Base-by-base conservation (phyloP, 2,888 invertebrate genomes). In the Drosophila basisetae region DNA sequence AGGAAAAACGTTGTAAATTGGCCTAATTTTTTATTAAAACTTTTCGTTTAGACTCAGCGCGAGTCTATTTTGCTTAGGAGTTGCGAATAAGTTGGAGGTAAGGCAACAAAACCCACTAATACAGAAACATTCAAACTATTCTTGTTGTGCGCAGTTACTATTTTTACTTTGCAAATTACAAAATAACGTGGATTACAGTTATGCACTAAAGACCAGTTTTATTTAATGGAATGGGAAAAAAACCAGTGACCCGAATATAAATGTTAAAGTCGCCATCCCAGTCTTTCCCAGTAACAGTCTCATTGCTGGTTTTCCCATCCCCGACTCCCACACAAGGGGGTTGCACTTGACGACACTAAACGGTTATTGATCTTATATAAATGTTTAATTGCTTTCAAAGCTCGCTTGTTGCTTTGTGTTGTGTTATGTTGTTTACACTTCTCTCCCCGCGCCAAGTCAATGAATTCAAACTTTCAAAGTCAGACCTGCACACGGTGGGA, bases 361-460 rank as follows among this genome's bases (percentile, higher is more conserved):
- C 41, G 66, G 49, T 63, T 60, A 25, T 56, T 39, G 28, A 50
- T 47, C 79, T 78, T 78, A 78, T 79, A 79, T 78, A 78, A 78
- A 78, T 59, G 13, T 79, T 76, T 64, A 76, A 64, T 71, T 68
- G 53, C 59, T 47, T 66, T 55, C 66, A 78, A 67, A 52, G 60
- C 30, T 31, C 33, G 64, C 65, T 63, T 70, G 70, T 71, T 75
- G 70, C 67, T 65, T 65, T 47, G 49, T 37, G 16, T 47, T 47
- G 13, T 22, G 43, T 47, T 37, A 33, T 39, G 62, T 53, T 61
- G 41, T 41, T 63, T 50, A 41, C 58, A 55, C 61, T 67, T 22
- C 30, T 22, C 16, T 11, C 50, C 30, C 25, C 18, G 16, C 18
- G 1, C 18, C 47, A 16, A 30, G 11, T 30, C 37, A 43, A 60